phyloP scores from a whole-genome alignment of 92 coral and sea anemone genomes.

The Chrysogorgia sp. region DNA sequence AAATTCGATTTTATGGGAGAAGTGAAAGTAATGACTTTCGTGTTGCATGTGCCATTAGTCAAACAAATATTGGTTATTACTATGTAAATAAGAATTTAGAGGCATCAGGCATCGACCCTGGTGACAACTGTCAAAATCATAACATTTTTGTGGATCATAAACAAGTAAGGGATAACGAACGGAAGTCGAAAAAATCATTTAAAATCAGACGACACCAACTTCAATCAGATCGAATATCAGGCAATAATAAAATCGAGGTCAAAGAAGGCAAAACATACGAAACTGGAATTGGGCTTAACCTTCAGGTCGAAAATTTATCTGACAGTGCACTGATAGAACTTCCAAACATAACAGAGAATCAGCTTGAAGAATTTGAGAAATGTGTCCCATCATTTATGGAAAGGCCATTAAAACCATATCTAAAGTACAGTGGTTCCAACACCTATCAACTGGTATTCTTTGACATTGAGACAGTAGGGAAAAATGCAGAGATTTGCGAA shows the following conservation, averaged over 20 bases:
- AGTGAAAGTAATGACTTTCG: constrained; percentile 61
- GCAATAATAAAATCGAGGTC: background rate
- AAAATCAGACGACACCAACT: background rate
- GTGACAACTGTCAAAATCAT: background rate
- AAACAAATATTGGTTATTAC: constrained; percentile 53
- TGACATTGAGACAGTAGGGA: background rate
- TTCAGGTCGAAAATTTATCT: background rate
- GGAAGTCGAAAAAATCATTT: background rate
- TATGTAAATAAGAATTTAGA: constrained; percentile 31
- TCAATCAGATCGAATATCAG: background rate
- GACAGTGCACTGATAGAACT: too few species aligned
- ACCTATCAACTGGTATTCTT: background rate
- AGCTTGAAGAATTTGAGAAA: background rate
- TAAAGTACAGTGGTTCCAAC: background rate
- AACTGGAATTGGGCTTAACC: background rate
- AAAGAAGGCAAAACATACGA: background rate
- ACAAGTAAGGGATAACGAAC: background rate
- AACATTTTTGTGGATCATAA: background rate
- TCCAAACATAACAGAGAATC: background rate
- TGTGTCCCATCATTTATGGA: background rate
- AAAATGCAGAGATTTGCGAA: background rate
- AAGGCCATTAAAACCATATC: background rate
- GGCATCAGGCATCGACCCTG: constrained; percentile 40
- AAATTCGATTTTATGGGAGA: constrained; percentile 47
- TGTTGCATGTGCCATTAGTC: constrained; percentile 59